A percentile compares a stretch with the other conserved stretches of the same genome.
These are phyloP conservation scores for Leptothorax acervorum DNA, from an alignment of 2,888 invertebrate species.

Conservation along the genomic window DNA sequence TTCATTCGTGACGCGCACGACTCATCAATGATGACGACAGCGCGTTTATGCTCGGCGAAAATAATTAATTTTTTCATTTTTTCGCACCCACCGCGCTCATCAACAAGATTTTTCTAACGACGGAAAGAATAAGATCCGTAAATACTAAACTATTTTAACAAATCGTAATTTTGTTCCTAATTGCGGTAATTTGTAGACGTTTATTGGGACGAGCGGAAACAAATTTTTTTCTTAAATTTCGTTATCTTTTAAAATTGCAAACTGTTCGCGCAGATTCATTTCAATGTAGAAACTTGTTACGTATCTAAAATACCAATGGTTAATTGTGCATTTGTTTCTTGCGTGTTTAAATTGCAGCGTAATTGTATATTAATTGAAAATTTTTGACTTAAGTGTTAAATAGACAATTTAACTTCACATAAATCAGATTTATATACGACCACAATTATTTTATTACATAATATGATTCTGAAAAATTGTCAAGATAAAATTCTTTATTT, in stretches of 20 bases:
- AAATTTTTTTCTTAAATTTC: slow-evolving; percentile 58
- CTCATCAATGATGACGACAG: slow-evolving; percentile 30
- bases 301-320: not conserved
- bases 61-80: not conserved
- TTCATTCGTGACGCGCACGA: slow-evolving; percentile 30
- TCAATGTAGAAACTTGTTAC: not conserved
- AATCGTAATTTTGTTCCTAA: slow-evolving; percentile 56
- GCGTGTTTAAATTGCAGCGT: not conserved
- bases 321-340: not conserved
- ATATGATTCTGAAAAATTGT: slow-evolving; percentile 9
- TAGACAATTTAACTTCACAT: not conserved
- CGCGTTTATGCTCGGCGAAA: not conserved
- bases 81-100: not conserved
- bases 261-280: not conserved
- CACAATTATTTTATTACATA: not conserved
- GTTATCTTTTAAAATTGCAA: slow-evolving; percentile 7
- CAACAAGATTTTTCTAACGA: slow-evolving; percentile 41
- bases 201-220: slow-evolving; percentile 45
- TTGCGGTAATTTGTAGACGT: slow-evolving; percentile 53
- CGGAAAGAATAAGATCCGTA: slow-evolving; percentile 24
- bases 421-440: not conserved
- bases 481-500: not conserved
- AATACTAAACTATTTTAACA: slow-evolving; percentile 58
- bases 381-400: not conserved
- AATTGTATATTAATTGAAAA: not conserved